Evolutionary conservation across 2,797 vertebrate species (phyloP), one percentile per base, ranked within the genome.

Genomic region (Steatocranus sp.): DNA sequence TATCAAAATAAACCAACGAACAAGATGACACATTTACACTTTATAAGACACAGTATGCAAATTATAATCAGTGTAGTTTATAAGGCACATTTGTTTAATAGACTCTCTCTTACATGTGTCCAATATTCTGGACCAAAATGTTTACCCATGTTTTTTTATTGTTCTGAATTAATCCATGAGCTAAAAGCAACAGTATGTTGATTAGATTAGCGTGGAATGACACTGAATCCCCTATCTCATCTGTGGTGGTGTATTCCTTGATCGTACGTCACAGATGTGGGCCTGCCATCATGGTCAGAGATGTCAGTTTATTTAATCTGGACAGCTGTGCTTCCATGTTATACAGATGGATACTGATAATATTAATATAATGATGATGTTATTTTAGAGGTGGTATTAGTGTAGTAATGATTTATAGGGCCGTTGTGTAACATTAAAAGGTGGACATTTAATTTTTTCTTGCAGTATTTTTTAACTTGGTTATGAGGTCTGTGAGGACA

Each of bases 41-140:
- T 61, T 12, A 2, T 61, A 61, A 61, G 56, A 34, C 17, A 34
- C 56, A 61, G 30, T 1, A 5, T 58, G 17, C 17, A 61, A n/a
- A 58, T 6, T 58, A 1, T 58, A 11, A 61, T 61, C 6, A 11
- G 30, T 4, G 30, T 34, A n/a, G 30, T 61, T 34, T 61, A 61
- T 34, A n/a, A 7, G 56, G 56, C 10, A 34, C 17, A 61, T 61
- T 11, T n/a, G 56, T 30, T 73, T 0, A 0, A 46, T 12, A 61
- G 56, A 61, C 9, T 48, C 23, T 70, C 1, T 46, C 66, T 70
- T 30, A 5, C 11, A 1, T 73, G 41, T n/a, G 17, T 48, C 25
- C 15, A 48, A 8, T 66, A 3, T 46, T 30, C 27, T 73, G 66
- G 25, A 30, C 41, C 43, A 27, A 5, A 61, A n/a, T 34, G 56